Base-by-base conservation (phyloP, 2,888 invertebrate species). In the Ptychoptera albimana region DNA sequence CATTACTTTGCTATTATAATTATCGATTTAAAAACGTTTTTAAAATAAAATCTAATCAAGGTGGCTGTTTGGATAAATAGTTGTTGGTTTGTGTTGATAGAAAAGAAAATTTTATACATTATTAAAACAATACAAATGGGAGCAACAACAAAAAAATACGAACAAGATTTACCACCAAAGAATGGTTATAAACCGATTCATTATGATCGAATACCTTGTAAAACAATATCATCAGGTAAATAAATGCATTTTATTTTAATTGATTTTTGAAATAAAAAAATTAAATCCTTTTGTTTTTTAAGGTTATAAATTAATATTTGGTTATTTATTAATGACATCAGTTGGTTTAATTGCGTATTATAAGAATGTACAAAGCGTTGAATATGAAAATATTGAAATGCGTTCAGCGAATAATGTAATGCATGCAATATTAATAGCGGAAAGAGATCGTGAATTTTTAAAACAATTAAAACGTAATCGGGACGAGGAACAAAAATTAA, bases 141-240 rank as follows among this genome's bases (percentile, higher is more conserved):
- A 23, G 3, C 23, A 7, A 23, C 23, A 5, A 7, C 23, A 7
- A 23, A 7, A 7, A 23, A 7, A 5, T 23, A 23, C 7, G 4
- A 67, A 58, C 96, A 96, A 68, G 96, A 96, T 68, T 72, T 96
- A 75, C 94, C 96, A 57, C 96, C 96, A 49, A 67, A 74, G 45
- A 92, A 93, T 59, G 96, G 96, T 52, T 96, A 92, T 63, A 72
- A 75, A 51, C 74, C 82, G 14, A 82, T 93, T 50, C 73, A 73
- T 39, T 83, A 66, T 58, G 71, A 74, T 52, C 72, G 88, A 55
- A 63, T 82, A 38, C 82, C 83, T 31, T 75, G 83, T n/a, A 82
- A 73, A 64, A 64, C 69, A 48, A 78, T 72, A 56, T 79, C 84
- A 50, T 73, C 73, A 52, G 81, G 85, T 82, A 68, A 61, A 13